Evolutionary conservation across 2,113 vertebrate species (phyloP), one percentile per base, ranked within the genome.

Genomic region (Pitta sordida): DNA sequence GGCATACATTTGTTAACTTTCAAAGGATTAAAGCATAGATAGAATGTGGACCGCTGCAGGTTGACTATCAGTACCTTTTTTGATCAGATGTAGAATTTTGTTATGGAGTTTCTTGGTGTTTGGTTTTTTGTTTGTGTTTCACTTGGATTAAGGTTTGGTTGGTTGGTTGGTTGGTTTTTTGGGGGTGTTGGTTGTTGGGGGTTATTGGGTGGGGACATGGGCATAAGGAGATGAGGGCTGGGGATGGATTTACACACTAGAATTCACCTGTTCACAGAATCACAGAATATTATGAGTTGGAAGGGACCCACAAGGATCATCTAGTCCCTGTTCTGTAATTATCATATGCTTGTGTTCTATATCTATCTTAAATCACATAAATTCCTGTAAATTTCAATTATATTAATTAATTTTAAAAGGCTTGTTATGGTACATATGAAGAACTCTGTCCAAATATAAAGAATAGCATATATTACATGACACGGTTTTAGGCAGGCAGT

Each of bases 141-240:
- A n/a, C n/a, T n/a, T n/a, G n/a, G 14, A 18, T 44, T 44, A 18
- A 18, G 43, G 13, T 44, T 44, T 13, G 7, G 17, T 44, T 44
- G 43, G 17, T 44, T 44, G 13, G 43, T 41, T 41, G 39, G 8
- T 46, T 46, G 8, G 19, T 9, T 29, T 16, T 9, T 48, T 20
- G 6, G 6, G 3, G 62, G 16, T 11, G 17, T 44, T 44, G 43
- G 17, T 44, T 44, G 13, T 41, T 41, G 39, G 8, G 8, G 19
- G 7, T 29, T 16, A 8, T 48, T 20, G 6, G 6, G 3, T 52
- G 16, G 8, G 6, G 5, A 3, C 19, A 26, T 13, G 27, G 4
- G 10, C 2, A 10, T 63, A 36, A 21, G 11, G 4, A 22, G 1
- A 1, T 41, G n/a, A 43, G 10, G 52, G 26, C 15, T 43, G 4